Percentiles rank a stretch among this genome's conserved stretches.
phyloP scores from a whole-genome alignment of 2,113 vertebrate genomes.

The Myrmecophaga tridactyla region DNA sequence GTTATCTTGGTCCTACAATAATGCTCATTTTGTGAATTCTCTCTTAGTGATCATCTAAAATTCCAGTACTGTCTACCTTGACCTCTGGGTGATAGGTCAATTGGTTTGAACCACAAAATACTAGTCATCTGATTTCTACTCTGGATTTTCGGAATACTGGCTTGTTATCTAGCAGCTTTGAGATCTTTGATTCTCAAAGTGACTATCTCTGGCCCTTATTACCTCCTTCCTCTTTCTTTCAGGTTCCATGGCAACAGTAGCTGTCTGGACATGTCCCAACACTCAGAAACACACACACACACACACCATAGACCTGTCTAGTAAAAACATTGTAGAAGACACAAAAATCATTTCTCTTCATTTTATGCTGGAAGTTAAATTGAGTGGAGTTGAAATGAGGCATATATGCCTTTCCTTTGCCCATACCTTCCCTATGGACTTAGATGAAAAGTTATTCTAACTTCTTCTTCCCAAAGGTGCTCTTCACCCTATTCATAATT shows the following conservation, averaged over 20 bases:
- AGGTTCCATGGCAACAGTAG: not conserved
- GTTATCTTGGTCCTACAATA: too few relatives aligned
- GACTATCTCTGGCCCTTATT: not conserved
- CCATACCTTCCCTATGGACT: not conserved
- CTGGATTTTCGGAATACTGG: not conserved
- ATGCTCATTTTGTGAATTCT: not conserved
- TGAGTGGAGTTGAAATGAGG: not conserved
- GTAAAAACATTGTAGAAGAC: not conserved
- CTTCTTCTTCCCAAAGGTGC: not conserved
- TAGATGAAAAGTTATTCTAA: not conserved
- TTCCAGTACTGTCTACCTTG: not conserved
- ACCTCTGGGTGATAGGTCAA: not conserved
- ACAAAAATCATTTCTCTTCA: not conserved
- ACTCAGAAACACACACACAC: not conserved
- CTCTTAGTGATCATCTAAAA: not conserved
- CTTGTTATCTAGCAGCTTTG: not conserved
- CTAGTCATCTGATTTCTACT: not conserved
- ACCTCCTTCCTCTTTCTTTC: not conserved
- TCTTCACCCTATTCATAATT: not conserved
- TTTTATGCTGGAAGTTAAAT: not conserved
- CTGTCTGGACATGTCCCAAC: not conserved
- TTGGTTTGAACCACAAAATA: slow-evolving; percentile 25
- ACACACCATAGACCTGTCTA: not conserved
- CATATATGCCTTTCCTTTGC: not conserved
- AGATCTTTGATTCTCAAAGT: not conserved